Evolutionary conservation across 2,113 vertebrate species (phyloP).

Genomic region (Isurus oxyrinchus): DNA sequence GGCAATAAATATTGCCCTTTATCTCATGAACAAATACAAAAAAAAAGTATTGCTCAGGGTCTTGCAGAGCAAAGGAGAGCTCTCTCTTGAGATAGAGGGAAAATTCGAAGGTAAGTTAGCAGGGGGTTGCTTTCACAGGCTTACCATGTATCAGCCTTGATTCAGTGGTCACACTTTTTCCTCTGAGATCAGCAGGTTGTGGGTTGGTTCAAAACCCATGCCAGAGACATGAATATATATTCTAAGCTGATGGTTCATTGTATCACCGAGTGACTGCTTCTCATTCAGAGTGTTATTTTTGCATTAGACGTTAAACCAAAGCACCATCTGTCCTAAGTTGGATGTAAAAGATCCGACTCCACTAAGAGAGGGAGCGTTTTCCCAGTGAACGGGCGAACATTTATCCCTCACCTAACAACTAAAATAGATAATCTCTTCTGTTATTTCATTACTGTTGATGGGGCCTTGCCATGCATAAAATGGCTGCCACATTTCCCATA

Average conservation of each 20-base stretch:
- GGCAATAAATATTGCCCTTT: too few relatives aligned
- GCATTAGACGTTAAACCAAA: background rate
- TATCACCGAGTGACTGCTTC: too few relatives aligned
- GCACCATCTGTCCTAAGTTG: background rate
- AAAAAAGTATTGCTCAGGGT: too few relatives aligned
- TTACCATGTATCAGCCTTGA: background rate
- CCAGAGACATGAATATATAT: background rate
- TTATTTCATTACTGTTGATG: background rate
- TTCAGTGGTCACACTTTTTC: background rate
- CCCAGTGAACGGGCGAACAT: background rate
- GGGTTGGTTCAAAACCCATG: too few relatives aligned
- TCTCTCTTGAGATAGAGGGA: too few relatives aligned
- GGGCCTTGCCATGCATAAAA: background rate
- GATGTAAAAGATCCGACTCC: background rate
- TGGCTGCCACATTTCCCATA: background rate
- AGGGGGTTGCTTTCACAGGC: too few relatives aligned
- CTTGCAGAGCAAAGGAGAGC: too few relatives aligned
- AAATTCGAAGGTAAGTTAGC: too few relatives aligned
- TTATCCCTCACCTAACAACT: background rate
- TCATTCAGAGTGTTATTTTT: background rate
- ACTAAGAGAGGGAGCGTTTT: background rate
- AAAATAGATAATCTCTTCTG: background rate
- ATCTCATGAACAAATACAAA: too few relatives aligned
- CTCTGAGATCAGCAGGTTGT: background rate
- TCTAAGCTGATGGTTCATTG: background rate